Conservation (phyloP, 1,140 invertebrate genomes). For the Planococcus citri region DNA sequence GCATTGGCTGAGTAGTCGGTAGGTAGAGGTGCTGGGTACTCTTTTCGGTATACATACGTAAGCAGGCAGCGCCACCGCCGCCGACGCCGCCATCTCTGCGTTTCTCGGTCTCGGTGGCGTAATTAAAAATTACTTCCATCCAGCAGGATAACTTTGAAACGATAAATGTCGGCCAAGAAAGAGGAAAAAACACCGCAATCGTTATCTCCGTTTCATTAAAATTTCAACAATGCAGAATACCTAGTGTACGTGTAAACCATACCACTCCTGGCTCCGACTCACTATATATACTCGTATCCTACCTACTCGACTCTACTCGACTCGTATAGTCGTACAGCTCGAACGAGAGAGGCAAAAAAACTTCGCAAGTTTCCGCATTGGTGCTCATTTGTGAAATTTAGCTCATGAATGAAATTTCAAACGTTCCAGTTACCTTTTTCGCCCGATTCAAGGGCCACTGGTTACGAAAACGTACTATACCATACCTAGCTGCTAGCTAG, state of each 20-base stretch:
- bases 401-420: background rate
- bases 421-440: background rate
- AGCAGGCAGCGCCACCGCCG: no score
- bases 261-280: no score
- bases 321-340: no score
- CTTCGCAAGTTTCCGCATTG: background rate
- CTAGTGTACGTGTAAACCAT: no score
- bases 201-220: conserved; percentile 3
- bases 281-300: no score
- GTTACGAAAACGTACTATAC: background rate
- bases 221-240: background rate
- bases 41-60: no score
- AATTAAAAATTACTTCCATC: background rate
- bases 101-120: background rate
- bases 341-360: background rate
- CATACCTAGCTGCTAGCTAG: no score
- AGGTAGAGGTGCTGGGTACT: no score
- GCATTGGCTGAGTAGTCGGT: no score
- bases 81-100: background rate
- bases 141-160: no score
- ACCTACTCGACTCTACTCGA: no score
- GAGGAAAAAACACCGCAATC: background rate
- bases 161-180: no score
- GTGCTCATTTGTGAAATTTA: conserved; percentile 2
- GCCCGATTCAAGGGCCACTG: background rate